These are phyloP conservation scores for Petrocephalus zakoni DNA, from an alignment of 2,113 vertebrate species.

Conservation along the genomic window DNA sequence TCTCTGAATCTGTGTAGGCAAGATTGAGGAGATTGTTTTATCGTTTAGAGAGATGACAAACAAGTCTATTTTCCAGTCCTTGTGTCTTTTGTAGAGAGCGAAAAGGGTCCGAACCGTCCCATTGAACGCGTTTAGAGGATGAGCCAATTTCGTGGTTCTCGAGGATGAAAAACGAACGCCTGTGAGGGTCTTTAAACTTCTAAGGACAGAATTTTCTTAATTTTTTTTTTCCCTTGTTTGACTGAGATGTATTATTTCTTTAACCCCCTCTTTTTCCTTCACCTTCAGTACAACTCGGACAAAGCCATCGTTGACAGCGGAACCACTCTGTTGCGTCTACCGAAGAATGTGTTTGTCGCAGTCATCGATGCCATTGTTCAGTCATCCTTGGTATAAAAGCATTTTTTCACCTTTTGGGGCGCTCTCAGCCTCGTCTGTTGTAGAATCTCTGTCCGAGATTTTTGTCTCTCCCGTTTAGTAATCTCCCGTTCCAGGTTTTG, in stretches of 20 bases:
- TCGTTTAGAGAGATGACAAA: background rate
- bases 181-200: background rate
- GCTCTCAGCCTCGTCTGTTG: background rate
- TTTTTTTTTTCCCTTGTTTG: background rate
- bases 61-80: background rate
- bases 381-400: conserved; percentile 73
- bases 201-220: background rate
- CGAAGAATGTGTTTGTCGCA: conserved; percentile 82
- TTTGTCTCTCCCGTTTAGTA: background rate
- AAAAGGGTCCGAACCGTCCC: background rate
- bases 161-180: background rate
- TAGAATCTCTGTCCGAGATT: background rate
- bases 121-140: background rate
- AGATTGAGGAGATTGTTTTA: background rate
- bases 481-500: no score
- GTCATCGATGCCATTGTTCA: conserved; percentile 80
- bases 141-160: conserved; percentile 10
- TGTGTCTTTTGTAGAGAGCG: background rate
- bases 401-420: background rate
- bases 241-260: background rate
- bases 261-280: conserved; percentile 5
- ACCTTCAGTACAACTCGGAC: conserved; percentile 82
- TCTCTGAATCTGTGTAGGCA: background rate
- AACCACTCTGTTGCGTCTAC: conserved; percentile 88
- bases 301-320: conserved; percentile 98